Evolutionary conservation across 2,797 vertebrate genomes (phyloP).

Genomic region (Crypturellus tataupa): DNA sequence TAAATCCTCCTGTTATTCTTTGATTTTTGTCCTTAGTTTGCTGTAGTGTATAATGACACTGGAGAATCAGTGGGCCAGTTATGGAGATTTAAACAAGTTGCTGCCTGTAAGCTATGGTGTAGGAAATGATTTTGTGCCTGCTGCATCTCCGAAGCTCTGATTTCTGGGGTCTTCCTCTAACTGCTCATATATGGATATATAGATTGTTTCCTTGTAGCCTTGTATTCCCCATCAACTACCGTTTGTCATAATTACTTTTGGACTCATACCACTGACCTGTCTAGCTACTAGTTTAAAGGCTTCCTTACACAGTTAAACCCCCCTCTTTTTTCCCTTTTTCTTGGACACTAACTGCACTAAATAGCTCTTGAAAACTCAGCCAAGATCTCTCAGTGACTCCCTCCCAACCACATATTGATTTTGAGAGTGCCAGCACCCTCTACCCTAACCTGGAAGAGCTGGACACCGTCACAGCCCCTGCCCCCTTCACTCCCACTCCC

Average conservation of each 20-base stretch:
- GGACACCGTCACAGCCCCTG: not conserved
- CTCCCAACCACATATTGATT: not conserved
- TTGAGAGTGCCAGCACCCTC: not conserved
- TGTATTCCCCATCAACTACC: not conserved
- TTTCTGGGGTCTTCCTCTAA: not conserved
- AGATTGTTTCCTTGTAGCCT: not conserved
- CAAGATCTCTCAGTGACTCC: not conserved
- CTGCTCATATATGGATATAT: not conserved
- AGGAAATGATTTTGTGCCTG: not conserved
- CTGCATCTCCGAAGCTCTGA: not conserved
- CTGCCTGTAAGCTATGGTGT: not conserved
- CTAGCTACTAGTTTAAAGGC: not conserved
- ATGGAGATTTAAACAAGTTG: not conserved
- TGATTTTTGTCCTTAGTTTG: not conserved
- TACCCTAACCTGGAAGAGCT: not conserved
- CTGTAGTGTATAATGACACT: not conserved
- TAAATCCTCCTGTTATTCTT: not conserved
- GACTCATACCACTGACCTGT: accelerated
- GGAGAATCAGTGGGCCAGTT: not conserved
- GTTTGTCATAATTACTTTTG: not conserved
- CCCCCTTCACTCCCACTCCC: not conserved
- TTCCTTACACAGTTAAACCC: not conserved
- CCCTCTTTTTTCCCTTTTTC: not conserved
- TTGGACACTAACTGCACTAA: not conserved
- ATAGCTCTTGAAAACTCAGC: not conserved